Base-by-base conservation (phyloP, 1,140 invertebrate species). In the Anadara kagoshimensis region DNA sequence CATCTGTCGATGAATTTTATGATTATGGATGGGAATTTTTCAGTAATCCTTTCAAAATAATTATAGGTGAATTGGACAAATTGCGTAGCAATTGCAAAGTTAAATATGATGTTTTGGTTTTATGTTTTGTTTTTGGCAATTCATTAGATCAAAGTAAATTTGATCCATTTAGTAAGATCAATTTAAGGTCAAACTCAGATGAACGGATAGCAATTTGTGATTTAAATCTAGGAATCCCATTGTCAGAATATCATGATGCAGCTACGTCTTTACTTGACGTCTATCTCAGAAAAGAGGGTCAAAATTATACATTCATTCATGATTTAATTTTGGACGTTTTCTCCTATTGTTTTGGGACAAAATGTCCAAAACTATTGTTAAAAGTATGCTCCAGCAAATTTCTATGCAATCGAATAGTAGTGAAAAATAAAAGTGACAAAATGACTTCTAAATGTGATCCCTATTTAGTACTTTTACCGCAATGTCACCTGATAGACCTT, bases 121-220 rank as follows among this genome's bases (percentile, higher is more conserved):
- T 59, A 2, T 59, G 57, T 59, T 26, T 59, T n/a, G 43, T 59
- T 26, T 59, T 59, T 43, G 43, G 43, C 36, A 59, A 59, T 43
- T 4, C 36, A 18, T 14, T 59, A 41, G 43, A 59, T 2, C 7
- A 43, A n/a, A n/a, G n/a, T 24, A 41, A 10, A 3, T 43, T 59
- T 3, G 43, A 18, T 18, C 14, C 2, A 4, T 26, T 41, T 5
- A n/a, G 36, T 24, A 43, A 59, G 14, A 41, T 41, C 5, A 36
- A 59, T 2, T 18, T 59, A 43, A 7, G 12, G n/a, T 3, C 5
- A 18, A 59, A 41, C 3, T 24, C 43, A 41, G 57, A 59, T 10
- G 43, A 59, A 8, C 36, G 29, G 18, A 18, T 4, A 41, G 57
- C 36, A 59, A 36, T 16, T 8, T 59, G 57, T 59, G 43, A 43